Percentiles rank a stretch among this genome's conserved stretches.
Conservation (phyloP, 2,797 vertebrate species). For the Pseudotriccus pelzelni region DNA sequence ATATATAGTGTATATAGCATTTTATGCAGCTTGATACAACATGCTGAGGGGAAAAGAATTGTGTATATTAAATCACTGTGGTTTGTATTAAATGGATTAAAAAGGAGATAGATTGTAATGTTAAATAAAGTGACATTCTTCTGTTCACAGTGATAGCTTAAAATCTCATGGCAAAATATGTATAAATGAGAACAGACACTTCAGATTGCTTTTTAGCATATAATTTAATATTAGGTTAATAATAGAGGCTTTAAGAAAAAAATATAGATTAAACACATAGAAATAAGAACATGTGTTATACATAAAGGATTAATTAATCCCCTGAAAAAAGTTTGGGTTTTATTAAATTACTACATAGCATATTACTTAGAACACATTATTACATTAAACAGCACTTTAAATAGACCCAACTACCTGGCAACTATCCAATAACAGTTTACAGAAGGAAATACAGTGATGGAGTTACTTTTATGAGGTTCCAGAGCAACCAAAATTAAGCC, state of each 20-base stretch:
- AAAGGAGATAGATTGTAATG: not conserved
- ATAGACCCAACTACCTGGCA: not conserved
- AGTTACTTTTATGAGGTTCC: not conserved
- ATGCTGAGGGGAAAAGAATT: not conserved
- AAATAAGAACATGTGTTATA: not conserved
- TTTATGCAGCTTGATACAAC: not conserved
- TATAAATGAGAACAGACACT: not conserved
- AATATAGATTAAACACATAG: not conserved
- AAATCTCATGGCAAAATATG: not conserved
- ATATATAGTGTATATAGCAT: not conserved
- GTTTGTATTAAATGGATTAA: not conserved
- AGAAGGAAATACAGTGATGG: not conserved
- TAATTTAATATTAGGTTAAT: not conserved
- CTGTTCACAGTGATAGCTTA: not conserved
- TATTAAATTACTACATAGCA: not conserved
- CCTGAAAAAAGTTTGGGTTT: not conserved
- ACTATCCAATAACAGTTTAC: not conserved
- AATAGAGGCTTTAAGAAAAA: not conserved
- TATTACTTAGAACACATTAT: not conserved
- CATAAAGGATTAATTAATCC: not conserved
- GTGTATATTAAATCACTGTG: not conserved
- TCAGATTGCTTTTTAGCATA: not conserved
- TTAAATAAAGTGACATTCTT: not conserved
- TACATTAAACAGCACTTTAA: not conserved
- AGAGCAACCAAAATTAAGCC: not conserved